phyloP scores from a whole-genome alignment of 2,113 vertebrate genomes.

The Thamnaconus septentrionalis region DNA sequence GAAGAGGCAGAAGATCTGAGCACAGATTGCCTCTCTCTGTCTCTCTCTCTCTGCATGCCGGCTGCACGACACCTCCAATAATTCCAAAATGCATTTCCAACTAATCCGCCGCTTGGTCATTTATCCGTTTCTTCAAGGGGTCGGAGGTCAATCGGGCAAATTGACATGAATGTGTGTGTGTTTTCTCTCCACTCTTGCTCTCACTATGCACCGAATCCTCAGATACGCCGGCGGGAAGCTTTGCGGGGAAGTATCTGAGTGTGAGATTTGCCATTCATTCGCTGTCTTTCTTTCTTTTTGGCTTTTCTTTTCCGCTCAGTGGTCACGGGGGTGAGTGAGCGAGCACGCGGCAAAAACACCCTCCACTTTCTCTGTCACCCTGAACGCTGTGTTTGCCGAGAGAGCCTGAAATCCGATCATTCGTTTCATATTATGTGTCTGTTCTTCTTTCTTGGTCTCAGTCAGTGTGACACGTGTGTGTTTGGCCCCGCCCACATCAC shows the following conservation, averaged over 20 bases:
- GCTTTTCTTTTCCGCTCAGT: conserved; percentile 57
- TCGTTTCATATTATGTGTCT: no score
- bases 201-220: conserved; percentile 1
- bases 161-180: conserved; percentile 1
- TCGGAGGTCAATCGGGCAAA: not conserved
- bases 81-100: not conserved
- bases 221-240: not conserved
- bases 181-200: conserved; percentile 4
- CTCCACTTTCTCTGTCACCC: no score
- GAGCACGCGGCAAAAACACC: no score
- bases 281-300: conserved; percentile 5
- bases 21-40: not conserved
- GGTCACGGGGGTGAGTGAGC: conserved; percentile 70
- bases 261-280: conserved; percentile 24
- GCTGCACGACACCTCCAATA: not conserved
- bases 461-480: no score
- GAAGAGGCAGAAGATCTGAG: not conserved
- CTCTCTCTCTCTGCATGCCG: conserved; percentile 5
- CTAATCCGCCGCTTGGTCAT: no score
- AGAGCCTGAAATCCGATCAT: no score
- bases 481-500: no score
- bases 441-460: no score
- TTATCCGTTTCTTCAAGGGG: no score
- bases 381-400: no score
- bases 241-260: not conserved